These are phyloP conservation scores for Saccopteryx bilineata DNA, from an alignment of 2,113 vertebrate species.

Conservation along the genomic window DNA sequence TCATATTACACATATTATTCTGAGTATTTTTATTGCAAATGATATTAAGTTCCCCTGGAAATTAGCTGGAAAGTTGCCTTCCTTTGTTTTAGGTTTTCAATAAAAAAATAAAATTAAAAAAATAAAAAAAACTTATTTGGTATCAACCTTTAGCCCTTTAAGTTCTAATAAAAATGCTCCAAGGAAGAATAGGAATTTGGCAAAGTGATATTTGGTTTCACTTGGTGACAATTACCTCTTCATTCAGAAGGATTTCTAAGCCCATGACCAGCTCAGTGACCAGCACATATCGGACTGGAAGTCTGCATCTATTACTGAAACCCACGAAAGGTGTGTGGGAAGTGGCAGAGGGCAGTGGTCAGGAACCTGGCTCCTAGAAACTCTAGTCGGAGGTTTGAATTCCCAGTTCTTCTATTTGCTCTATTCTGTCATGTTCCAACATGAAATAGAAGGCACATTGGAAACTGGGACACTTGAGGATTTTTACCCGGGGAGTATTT, in stretches of 20 bases:
- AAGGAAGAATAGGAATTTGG: background rate
- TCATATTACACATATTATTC: background rate
- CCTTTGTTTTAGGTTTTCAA: background rate
- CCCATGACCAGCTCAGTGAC: background rate
- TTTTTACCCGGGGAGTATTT: background rate
- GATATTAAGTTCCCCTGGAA: background rate
- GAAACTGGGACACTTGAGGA: too few species aligned
- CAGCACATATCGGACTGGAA: fast-evolving
- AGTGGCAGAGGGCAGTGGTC: fast-evolving
- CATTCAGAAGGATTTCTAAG: background rate
- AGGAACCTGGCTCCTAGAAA: background rate
- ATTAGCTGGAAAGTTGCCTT: background rate
- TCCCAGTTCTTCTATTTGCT: background rate
- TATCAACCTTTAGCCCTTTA: background rate
- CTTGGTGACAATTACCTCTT: background rate
- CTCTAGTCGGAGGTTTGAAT: fast-evolving
- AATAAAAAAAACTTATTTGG: background rate
- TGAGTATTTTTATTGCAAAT: background rate
- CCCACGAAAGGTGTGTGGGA: fast-evolving
- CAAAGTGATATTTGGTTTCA: background rate
- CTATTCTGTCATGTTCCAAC: background rate
- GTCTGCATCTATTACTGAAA: background rate
- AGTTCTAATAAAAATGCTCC: background rate
- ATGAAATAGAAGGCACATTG: background rate
- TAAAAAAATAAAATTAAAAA: too few species aligned